phyloP scores from a whole-genome alignment of 1,140 invertebrate genomes.

The Leucophenga varia region DNA sequence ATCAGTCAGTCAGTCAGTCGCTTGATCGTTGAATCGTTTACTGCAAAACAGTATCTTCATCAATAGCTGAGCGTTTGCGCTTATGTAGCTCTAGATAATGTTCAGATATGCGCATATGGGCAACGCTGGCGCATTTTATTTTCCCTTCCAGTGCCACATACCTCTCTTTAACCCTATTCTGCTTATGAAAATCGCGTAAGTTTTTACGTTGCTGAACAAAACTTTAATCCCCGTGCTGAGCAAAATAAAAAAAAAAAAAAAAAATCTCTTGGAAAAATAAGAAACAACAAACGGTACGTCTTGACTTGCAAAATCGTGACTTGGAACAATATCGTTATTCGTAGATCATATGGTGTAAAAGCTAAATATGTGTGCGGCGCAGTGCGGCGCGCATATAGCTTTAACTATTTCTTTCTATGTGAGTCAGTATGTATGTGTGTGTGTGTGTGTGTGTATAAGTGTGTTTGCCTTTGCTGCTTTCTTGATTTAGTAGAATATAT shows the following conservation, averaged over 20 bases:
- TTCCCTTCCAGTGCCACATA: too few relatives aligned
- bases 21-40: neutral
- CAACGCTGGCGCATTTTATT: conserved; percentile 21
- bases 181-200: too few relatives aligned
- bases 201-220: neutral
- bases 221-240: neutral
- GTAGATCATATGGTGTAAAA: conserved; percentile 55
- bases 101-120: conserved; percentile 51
- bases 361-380: conserved; percentile 26
- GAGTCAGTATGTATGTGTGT: conserved; percentile 3
- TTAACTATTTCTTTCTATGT: too few relatives aligned
- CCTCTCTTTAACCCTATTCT: too few relatives aligned
- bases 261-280: conserved; percentile 6
- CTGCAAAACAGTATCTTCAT: conserved; percentile 44
- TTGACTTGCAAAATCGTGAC: conserved; percentile 49
- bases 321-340: conserved; percentile 54
- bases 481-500: neutral
- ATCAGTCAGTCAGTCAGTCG: too few relatives aligned
- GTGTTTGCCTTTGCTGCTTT: conserved; percentile 15
- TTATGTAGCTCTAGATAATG: conserved; percentile 43
- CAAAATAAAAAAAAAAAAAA: conserved; percentile 5
- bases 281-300: conserved; percentile 38
- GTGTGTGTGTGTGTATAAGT: conserved; percentile 22
- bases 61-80: conserved; percentile 35
- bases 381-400: too few relatives aligned